Evolutionary conservation across 2,888 invertebrate genomes (phyloP).

Genomic region (Scaptodrosophila latifasciaeformis): DNA sequence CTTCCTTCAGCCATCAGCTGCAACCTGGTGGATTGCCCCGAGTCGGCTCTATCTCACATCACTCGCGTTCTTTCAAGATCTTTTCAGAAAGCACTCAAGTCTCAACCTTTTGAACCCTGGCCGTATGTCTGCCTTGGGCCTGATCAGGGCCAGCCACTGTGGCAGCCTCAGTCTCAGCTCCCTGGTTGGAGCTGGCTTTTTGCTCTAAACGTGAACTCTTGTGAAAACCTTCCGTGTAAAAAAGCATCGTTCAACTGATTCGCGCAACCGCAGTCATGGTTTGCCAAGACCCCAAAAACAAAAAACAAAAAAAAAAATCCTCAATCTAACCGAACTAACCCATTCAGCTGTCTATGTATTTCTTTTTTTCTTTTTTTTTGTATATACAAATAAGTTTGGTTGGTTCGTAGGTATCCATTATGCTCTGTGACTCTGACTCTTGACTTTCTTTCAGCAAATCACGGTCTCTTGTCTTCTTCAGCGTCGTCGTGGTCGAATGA

Average conservation of each 20-base stretch:
- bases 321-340: too few species aligned
- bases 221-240: conserved; percentile 57
- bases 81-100: conserved; percentile 6
- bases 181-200: conserved; percentile 5
- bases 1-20: too few species aligned
- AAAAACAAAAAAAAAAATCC: too few species aligned
- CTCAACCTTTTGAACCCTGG: conserved; percentile 40
- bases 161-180: too few species aligned
- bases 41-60: not conserved
- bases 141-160: conserved; percentile 8
- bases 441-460: conserved; percentile 13
- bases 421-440: conserved; percentile 2
- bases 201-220: conserved; percentile 36
- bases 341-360: too few species aligned
- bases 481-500: conserved; percentile 23
- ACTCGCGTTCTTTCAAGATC: not conserved
- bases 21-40: not conserved
- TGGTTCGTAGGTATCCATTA: not conserved
- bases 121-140: conserved; percentile 17
- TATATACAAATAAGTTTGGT: too few species aligned
- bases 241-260: conserved; percentile 57
- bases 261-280: conserved; percentile 29
- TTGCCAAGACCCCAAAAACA: conserved; percentile 31
- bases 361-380: conserved; percentile 7
- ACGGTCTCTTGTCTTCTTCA: too few species aligned